These are phyloP conservation scores for Indri indri DNA, from an alignment of 2,113 vertebrate species.

Conservation along the genomic window DNA sequence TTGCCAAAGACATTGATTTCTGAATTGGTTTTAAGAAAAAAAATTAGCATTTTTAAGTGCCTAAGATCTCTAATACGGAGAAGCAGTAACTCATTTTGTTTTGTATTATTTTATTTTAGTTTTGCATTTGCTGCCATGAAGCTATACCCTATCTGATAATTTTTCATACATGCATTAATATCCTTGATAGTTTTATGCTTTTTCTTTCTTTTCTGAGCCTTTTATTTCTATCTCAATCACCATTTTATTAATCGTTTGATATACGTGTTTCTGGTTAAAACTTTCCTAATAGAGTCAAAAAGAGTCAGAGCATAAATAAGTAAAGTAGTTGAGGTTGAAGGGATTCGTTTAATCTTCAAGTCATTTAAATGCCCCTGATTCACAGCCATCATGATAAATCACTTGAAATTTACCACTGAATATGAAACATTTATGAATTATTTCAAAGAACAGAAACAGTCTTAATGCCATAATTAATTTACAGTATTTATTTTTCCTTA, in stretches of 20 bases:
- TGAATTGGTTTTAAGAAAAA: not conserved
- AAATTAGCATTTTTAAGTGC: not conserved
- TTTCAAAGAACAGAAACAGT: conserved; percentile 14
- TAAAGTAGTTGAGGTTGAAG: not conserved
- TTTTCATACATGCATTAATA: not conserved
- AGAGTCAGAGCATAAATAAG: not conserved
- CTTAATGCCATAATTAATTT: conserved; percentile 20
- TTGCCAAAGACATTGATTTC: not conserved
- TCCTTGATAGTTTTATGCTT: not conserved
- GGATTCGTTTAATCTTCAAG: conserved; percentile 9
- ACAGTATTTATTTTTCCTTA: conserved; percentile 35
- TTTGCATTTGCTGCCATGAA: not conserved
- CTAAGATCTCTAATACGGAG: not conserved
- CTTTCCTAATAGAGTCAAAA: not conserved
- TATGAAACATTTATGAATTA: conserved; percentile 32
- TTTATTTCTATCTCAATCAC: not conserved
- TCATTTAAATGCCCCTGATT: conserved; percentile 15
- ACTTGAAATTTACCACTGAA: conserved; percentile 13
- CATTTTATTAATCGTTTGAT: not conserved
- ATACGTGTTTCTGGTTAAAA: not conserved
- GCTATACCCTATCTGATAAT: not conserved
- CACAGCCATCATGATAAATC: not conserved
- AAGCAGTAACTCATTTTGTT: not conserved
- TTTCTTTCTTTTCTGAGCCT: not conserved
- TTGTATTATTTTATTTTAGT: not conserved